phyloP scores from a whole-genome alignment of 2,113 vertebrate genomes.

The Coptodon bakossiorum region DNA sequence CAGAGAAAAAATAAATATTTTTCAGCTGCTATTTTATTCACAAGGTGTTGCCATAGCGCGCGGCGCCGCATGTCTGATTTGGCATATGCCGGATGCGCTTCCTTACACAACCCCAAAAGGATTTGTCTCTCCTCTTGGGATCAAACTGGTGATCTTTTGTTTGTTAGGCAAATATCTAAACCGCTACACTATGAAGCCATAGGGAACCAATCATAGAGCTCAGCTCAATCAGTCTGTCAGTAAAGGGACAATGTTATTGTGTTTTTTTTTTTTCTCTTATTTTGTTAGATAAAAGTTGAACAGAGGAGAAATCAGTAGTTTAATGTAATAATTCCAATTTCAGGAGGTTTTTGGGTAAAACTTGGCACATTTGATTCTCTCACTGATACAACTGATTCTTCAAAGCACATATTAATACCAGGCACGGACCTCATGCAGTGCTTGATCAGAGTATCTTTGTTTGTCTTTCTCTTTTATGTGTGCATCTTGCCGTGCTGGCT shows the following conservation, averaged over 20 bases:
- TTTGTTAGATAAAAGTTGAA: neutral
- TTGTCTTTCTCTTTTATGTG: conserved; percentile 8
- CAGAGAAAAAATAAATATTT: neutral
- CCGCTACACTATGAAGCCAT: neutral
- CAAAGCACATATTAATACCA: conserved; percentile 11
- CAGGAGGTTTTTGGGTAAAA: neutral
- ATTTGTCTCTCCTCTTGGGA: neutral
- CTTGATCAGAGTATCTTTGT: conserved; percentile 19
- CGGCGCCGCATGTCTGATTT: neutral
- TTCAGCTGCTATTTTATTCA: neutral
- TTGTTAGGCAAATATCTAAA: neutral
- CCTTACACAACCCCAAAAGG: neutral
- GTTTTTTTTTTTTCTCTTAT: neutral
- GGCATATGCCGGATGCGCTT: neutral
- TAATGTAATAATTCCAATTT: neutral
- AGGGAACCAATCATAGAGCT: neutral
- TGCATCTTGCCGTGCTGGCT: neutral
- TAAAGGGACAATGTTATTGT: neutral
- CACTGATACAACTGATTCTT: neutral
- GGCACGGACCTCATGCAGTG: neutral
- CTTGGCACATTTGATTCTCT: neutral
- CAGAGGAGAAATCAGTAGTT: neutral
- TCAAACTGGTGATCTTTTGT: neutral
- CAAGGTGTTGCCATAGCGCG: neutral
- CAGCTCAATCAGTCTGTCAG: neutral